A percentile compares a stretch with the other conserved stretches of the same genome.
These are phyloP conservation scores for Gerris lacustris DNA, from an alignment of 2,888 invertebrate species.

Conservation along the genomic window DNA sequence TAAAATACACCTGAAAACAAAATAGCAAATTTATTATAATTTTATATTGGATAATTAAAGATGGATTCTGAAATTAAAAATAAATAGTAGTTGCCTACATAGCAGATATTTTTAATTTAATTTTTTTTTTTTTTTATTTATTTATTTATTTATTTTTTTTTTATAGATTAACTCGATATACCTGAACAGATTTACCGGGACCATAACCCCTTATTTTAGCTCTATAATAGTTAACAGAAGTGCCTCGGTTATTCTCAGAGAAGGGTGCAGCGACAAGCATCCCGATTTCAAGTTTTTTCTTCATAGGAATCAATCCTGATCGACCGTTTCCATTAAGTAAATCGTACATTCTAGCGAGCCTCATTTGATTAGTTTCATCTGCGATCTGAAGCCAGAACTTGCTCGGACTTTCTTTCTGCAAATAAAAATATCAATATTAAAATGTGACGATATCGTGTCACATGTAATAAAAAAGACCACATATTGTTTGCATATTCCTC, in stretches of 20 bases:
- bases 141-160: too few relatives aligned
- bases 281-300: conserved; percentile 34
- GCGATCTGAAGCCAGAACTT: conserved; percentile 56
- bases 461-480: too few relatives aligned
- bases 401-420: conserved; percentile 48
- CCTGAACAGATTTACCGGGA: conserved; percentile 21
- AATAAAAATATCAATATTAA: conserved; percentile 23
- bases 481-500: too few relatives aligned
- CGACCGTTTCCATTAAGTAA: conserved; percentile 34
- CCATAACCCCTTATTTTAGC: conserved; percentile 44
- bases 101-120: too few relatives aligned
- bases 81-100: too few relatives aligned
- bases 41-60: too few relatives aligned
- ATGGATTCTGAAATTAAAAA: too few relatives aligned
- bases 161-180: neutral
- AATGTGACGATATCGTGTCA: conserved; percentile 3
- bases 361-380: conserved; percentile 39
- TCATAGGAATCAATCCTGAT: conserved; percentile 23
- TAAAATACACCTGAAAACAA: conserved; percentile 50
- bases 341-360: conserved; percentile 36
- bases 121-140: too few relatives aligned
- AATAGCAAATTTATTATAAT: too few relatives aligned
- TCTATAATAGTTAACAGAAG: conserved; percentile 40
- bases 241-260: conserved; percentile 33
- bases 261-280: conserved; percentile 48